These are phyloP conservation scores for Maccullochella peelii DNA, from an alignment of 2,113 vertebrate genomes.

Conservation along the genomic window DNA sequence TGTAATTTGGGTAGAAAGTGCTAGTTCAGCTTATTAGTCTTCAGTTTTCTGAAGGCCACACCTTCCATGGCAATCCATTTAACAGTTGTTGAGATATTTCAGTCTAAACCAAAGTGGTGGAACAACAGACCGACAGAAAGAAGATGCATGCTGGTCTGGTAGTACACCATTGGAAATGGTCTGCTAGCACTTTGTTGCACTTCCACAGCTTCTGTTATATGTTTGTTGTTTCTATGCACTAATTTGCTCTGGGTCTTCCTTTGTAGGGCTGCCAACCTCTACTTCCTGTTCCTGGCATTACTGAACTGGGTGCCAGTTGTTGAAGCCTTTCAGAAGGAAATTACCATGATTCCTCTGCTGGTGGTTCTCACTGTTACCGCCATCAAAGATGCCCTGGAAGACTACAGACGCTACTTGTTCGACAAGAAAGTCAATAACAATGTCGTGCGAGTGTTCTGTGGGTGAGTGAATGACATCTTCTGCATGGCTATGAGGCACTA, in stretches of 20 bases:
- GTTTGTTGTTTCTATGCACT: not conserved
- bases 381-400: constrained; percentile 95
- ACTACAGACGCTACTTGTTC: constrained; percentile 92
- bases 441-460: constrained; percentile 87
- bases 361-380: constrained; percentile 92
- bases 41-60: not conserved
- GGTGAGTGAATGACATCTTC: constrained; percentile 82
- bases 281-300: constrained; percentile 94
- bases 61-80: not conserved
- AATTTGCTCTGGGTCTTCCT: not conserved
- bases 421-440: constrained; percentile 94
- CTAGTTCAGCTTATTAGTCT: not conserved
- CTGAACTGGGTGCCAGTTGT: constrained; percentile 98
- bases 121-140: not conserved
- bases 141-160: not conserved
- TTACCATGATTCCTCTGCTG: constrained; percentile 95
- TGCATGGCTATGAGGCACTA: not conserved
- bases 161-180: not conserved
- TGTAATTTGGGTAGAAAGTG: not conserved
- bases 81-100: not conserved
- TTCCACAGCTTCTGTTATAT: not conserved
- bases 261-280: constrained; percentile 93
- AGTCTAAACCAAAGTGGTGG: not conserved
- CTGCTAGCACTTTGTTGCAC: not conserved
- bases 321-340: constrained; percentile 98